These are phyloP conservation scores for Aphrocallistes beatrix DNA, from an alignment of 37 sponge, comb jelly and placozoan genomes.

Conservation along the genomic window DNA sequence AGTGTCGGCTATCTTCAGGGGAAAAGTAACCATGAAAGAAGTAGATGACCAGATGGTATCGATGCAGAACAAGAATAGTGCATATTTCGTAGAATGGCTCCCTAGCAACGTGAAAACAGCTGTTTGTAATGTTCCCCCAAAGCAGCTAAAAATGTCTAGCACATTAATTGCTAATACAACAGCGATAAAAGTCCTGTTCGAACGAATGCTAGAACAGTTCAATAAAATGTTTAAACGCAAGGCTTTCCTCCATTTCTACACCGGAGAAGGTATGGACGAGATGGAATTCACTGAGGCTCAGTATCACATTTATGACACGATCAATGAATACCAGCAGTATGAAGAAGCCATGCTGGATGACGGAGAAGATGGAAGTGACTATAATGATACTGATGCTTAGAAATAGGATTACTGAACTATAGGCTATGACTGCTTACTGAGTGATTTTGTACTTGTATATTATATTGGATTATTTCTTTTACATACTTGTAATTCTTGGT, in stretches of 20 bases:
- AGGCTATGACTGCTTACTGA: too few relatives aligned
- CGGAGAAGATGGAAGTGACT: slow-evolving; percentile 88
- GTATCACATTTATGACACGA: slow-evolving; percentile 97
- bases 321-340: slow-evolving; percentile 99
- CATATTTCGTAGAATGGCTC: slow-evolving; percentile 99
- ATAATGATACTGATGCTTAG: too few relatives aligned
- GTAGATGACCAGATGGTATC: slow-evolving; percentile 97
- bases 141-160: slow-evolving; percentile 93
- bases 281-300: slow-evolving; percentile 99
- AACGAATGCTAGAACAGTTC: slow-evolving; percentile 99
- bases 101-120: slow-evolving; percentile 99
- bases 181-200: slow-evolving; percentile 98
- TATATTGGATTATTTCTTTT: too few relatives aligned
- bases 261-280: slow-evolving; percentile 86
- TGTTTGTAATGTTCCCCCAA: slow-evolving; percentile 94
- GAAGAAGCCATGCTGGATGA: slow-evolving; percentile 99
- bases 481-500: too few relatives aligned
- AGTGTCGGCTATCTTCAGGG: slow-evolving; percentile 98
- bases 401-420: too few relatives aligned
- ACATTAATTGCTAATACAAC: slow-evolving; percentile 99
- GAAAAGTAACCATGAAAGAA: slow-evolving; percentile 99
- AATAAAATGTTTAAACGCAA: slow-evolving; percentile 99
- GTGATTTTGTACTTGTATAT: too few relatives aligned
- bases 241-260: slow-evolving; percentile 99
- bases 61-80: slow-evolving; percentile 99